A percentile compares a stretch with the other conserved stretches of the same genome.
These are phyloP conservation scores for Himalopsyche tibetana DNA, from an alignment of 2,888 invertebrate genomes.

Conservation along the genomic window DNA sequence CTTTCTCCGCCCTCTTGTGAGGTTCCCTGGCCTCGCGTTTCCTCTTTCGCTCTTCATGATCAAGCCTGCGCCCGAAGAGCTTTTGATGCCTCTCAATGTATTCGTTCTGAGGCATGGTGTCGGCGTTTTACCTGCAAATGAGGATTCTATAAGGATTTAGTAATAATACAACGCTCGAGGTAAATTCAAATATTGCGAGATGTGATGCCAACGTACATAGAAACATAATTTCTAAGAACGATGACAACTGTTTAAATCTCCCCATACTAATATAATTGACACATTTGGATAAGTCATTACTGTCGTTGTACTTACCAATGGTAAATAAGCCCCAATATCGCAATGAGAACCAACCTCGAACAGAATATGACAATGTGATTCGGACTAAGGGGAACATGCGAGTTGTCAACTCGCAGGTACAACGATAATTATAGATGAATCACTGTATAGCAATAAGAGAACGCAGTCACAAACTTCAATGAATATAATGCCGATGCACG, in stretches of 20 bases:
- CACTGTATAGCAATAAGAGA: not conserved
- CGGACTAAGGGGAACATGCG: not conserved
- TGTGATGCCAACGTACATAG: constrained; percentile 32
- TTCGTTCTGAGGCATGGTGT: constrained; percentile 98
- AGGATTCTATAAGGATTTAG: constrained; percentile 24
- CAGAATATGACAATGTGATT: not conserved
- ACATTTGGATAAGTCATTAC: constrained; percentile 8
- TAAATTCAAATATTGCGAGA: constrained; percentile 58
- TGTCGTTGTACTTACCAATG: constrained; percentile 52
- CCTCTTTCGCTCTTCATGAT: constrained; percentile 97
- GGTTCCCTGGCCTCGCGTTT: constrained; percentile 97
- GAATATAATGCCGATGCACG: too few relatives aligned
- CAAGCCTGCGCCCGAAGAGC: constrained; percentile 95
- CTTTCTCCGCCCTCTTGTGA: constrained; percentile 93
- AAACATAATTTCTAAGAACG: constrained; percentile 39
- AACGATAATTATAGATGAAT: not conserved
- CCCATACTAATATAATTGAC: constrained; percentile 41
- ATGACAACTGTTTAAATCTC: constrained; percentile 47
- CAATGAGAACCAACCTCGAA: constrained; percentile 59
- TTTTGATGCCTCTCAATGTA: constrained; percentile 99
- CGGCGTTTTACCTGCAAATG: constrained; percentile 67
- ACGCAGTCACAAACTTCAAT: not conserved
- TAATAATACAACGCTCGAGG: constrained; percentile 55
- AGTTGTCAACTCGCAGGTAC: not conserved
- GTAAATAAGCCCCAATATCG: constrained; percentile 41